phyloP scores from a whole-genome alignment of 2,797 vertebrate genomes.

The Gallinago stenura region DNA sequence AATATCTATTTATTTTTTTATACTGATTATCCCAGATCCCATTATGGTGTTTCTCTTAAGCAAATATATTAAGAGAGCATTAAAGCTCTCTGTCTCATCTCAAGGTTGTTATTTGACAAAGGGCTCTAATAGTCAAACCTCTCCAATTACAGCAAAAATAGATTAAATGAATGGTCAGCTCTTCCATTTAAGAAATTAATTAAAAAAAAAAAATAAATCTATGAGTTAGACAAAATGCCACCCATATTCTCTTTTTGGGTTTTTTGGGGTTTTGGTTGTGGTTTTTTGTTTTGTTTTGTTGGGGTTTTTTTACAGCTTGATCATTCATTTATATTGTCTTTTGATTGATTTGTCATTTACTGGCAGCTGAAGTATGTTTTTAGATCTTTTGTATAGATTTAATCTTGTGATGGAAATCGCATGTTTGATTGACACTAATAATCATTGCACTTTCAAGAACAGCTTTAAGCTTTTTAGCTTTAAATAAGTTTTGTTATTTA shows the following conservation, averaged over 20 bases:
- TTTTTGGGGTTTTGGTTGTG: not conserved
- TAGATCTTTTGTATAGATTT: constrained; percentile 47
- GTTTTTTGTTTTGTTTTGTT: too few relatives aligned
- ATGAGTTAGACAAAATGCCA: not conserved
- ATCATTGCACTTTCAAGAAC: constrained; percentile 20
- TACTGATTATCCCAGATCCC: not conserved
- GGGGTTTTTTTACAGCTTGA: not conserved
- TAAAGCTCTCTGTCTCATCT: not conserved
- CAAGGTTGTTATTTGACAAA: not conserved
- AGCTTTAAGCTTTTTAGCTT: constrained; percentile 8
- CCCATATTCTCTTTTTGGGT: not conserved
- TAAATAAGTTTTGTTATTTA: constrained; percentile 9
- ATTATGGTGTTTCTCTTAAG: not conserved
- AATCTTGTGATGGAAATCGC: constrained; percentile 55
- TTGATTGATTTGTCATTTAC: constrained; percentile 58
- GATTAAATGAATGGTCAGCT: not conserved
- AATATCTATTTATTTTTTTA: not conserved
- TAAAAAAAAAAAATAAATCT: not conserved
- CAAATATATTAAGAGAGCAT: not conserved
- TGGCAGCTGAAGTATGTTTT: constrained; percentile 35
- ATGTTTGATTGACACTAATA: constrained; percentile 59
- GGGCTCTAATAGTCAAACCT: not conserved
- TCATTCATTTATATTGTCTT: constrained; percentile 29
- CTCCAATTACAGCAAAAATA: constrained; percentile 9
- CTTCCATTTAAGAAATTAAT: not conserved